Evolutionary conservation across 2,888 invertebrate species (phyloP).

Genomic region (Lobophora halterata): DNA sequence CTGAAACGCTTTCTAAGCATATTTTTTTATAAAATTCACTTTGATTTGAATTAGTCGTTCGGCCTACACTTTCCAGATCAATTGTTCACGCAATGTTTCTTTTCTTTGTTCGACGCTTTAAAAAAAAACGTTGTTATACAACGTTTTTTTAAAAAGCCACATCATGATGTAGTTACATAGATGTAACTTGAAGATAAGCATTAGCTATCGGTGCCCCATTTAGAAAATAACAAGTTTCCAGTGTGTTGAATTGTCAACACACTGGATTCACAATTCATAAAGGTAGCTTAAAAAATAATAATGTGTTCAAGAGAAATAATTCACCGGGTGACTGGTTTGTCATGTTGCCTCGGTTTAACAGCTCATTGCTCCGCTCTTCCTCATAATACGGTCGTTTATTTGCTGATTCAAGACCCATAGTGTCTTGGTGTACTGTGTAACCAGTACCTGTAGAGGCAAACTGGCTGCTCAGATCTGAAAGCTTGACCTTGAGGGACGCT

Average conservation of each 20-base stretch:
- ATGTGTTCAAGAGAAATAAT: slow-evolving; percentile 23
- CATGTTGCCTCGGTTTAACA: slow-evolving; percentile 31
- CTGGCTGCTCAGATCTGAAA: slow-evolving; percentile 57
- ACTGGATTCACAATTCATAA: no score
- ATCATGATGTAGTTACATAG: not conserved
- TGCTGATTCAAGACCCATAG: slow-evolving; percentile 31
- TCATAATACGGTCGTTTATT: slow-evolving; percentile 42
- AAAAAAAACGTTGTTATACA: slow-evolving; percentile 6
- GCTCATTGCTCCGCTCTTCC: slow-evolving; percentile 43
- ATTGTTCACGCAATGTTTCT: slow-evolving; percentile 31
- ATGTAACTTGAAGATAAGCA: no score
- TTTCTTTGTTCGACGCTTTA: slow-evolving; percentile 24
- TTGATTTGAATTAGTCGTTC: slow-evolving; percentile 40
- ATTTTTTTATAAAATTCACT: slow-evolving; percentile 48
- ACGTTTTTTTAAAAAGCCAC: slow-evolving; percentile 1
- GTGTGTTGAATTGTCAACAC: no score
- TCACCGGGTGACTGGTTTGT: slow-evolving; percentile 28
- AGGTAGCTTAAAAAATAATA: no score
- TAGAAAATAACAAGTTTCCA: no score
- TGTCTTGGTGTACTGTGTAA: slow-evolving; percentile 41
- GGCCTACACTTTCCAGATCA: slow-evolving; percentile 38
- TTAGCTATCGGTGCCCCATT: no score
- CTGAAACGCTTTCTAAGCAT: slow-evolving; percentile 62
- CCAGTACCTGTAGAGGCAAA: slow-evolving; percentile 62
- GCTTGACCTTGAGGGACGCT: slow-evolving; percentile 54